Base-by-base conservation (phyloP, 2,888 invertebrate species). In the Neoitamus cyanurus region DNA sequence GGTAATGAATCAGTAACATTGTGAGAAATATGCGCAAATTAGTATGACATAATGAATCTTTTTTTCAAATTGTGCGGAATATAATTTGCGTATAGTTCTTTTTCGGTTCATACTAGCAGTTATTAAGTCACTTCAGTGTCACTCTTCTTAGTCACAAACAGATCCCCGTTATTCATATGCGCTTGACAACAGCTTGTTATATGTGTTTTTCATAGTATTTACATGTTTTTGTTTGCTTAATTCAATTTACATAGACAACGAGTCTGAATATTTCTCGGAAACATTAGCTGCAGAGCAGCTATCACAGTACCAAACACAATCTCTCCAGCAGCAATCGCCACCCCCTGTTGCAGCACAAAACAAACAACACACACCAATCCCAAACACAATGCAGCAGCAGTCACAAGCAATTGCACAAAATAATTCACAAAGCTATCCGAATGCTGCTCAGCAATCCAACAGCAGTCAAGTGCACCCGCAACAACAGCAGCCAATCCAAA, bases 181-280 rank as follows among this genome's bases (percentile, higher is more conserved):
- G 20, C 37, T 77, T 77, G 25, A 25, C 9, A 42, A 28, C 37
- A 48, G 83, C 69, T 58, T 77, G 31, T 80, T 58, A 68, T 83
- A 77, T 68, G 34, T 80, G 58, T 58, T 20, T 68, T 30, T 80
- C 15, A 80, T 80, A 58, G 80, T 80, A 77, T 85, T 85, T 69
- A 80, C 84, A 37, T 70, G 37, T 69, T 58, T 69, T 68, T 83
- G 31, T 83, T 83, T 83, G 83, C 83, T 83, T 83, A 58, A 69
- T 83, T 84, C 13, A 48, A 72, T 83, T 37, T 58, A 36, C 83
- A 85, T 87, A 88, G 88, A 88, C 85, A 88, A 91, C 87, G 91
- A 91, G 89, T 91, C 90, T 88, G 91, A 91, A 89, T 91, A 91
- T 89, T 91, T 91, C 89, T 91, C 91, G 88, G 91, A 91, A 89